Conservation (phyloP, 2,113 vertebrate species). For the Trematocara zebra region DNA sequence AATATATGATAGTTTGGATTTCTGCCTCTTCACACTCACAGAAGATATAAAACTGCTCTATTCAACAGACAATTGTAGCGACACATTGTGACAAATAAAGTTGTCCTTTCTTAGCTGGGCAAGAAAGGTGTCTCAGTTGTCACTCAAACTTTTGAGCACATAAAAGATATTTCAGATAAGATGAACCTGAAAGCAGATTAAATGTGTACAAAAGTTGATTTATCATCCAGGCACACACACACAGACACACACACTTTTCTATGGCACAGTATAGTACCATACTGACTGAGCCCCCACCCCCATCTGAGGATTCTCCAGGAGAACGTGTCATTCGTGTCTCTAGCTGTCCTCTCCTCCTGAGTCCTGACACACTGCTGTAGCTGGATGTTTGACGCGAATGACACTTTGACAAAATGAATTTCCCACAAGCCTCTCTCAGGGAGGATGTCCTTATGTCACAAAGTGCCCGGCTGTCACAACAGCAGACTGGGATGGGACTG, state of each 20-base stretch:
- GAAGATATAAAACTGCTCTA: not conserved
- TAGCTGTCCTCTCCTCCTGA: not conserved
- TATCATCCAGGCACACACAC: not conserved
- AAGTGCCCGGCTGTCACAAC: constrained; percentile 14
- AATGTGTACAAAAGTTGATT: not conserved
- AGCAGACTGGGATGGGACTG: not conserved
- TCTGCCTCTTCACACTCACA: not conserved
- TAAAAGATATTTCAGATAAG: not conserved
- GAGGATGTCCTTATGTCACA: constrained; percentile 20
- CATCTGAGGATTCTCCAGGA: not conserved
- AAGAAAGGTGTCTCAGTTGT: not conserved
- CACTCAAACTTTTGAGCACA: not conserved
- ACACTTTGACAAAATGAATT: constrained; percentile 50
- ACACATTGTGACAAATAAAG: not conserved
- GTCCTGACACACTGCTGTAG: not conserved
- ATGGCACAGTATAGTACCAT: not conserved
- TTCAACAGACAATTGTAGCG: not conserved
- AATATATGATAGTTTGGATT: not conserved
- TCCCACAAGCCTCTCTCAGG: not conserved
- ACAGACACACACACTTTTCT: not conserved
- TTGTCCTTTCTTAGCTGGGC: not conserved
- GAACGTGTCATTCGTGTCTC: constrained; percentile 1
- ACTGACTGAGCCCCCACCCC: not conserved
- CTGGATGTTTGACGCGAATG: constrained; percentile 14
- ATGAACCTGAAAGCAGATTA: not conserved